Conservation (phyloP, 2,797 vertebrate genomes). For the Ptychobarbus kaznakovi region DNA sequence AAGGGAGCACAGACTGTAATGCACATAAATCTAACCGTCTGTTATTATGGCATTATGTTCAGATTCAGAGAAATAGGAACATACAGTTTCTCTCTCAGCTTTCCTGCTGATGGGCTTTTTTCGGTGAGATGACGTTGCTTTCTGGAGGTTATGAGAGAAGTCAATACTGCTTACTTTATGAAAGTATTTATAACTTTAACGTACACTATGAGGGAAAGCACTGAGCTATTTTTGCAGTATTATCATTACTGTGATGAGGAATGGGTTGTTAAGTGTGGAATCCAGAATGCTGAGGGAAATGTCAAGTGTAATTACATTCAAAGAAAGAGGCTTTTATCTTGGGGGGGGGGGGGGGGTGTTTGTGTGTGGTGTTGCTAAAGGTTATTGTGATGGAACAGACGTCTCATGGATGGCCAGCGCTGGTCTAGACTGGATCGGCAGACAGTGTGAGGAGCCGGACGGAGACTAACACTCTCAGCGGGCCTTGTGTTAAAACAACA, state of each 20-base stretch:
- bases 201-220: neutral
- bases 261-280: neutral
- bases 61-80: slow-evolving; percentile 21
- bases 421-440: slow-evolving; percentile 11
- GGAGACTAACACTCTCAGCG: neutral
- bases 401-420: neutral
- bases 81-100: slow-evolving; percentile 2
- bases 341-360: too few relatives aligned
- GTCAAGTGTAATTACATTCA: neutral
- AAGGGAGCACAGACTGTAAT: neutral
- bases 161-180: neutral
- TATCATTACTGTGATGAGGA: neutral
- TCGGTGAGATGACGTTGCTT: slow-evolving; percentile 12
- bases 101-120: slow-evolving; percentile 7
- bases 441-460: neutral
- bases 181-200: neutral
- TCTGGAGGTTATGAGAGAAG: slow-evolving; percentile 9
- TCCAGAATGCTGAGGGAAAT: neutral
- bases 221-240: neutral
- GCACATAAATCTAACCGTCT: neutral
- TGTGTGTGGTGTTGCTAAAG: neutral
- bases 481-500: slow-evolving; percentile 23
- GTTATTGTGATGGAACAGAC: slow-evolving; percentile 22
- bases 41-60: neutral
- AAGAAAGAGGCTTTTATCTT: slow-evolving; percentile 30